Percentiles rank a stretch among this genome's conserved stretches.
Conservation (phyloP, 2,888 invertebrate genomes). For the Dermolepida albohirtum region DNA sequence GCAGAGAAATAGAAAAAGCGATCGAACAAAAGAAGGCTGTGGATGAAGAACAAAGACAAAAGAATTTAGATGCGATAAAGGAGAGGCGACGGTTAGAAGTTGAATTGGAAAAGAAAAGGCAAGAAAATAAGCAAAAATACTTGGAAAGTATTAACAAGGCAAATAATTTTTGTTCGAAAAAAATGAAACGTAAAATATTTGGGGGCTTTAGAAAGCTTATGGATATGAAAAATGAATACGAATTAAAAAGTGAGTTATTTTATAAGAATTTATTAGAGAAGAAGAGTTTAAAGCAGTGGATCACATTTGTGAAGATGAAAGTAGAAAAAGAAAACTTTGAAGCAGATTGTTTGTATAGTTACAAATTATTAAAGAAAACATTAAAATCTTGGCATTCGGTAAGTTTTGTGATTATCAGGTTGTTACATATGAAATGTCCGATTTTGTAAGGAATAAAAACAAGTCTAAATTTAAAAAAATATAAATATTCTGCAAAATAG, state of each 20-base stretch:
- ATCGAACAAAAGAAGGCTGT: conserved; percentile 69
- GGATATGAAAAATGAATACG: conserved; percentile 60
- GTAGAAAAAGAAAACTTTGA: conserved; percentile 66
- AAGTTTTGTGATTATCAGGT: conserved; percentile 45
- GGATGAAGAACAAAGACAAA: conserved; percentile 72
- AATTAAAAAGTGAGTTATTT: conserved; percentile 52
- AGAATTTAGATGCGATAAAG: conserved; percentile 72
- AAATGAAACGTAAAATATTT: conserved; percentile 61
- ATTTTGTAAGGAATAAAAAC: too few species aligned
- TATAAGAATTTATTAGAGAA: conserved; percentile 52
- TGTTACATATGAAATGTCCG: too few species aligned
- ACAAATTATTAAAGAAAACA: conserved; percentile 65
- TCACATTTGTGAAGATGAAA: conserved; percentile 49
- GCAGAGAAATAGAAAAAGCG: conserved; percentile 72
- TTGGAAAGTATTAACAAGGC: conserved; percentile 65
- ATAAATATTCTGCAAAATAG: too few species aligned
- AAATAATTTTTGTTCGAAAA: conserved; percentile 62
- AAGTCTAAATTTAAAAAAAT: too few species aligned
- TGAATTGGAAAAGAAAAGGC: conserved; percentile 70
- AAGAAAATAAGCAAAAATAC: conserved; percentile 66
- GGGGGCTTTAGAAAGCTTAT: conserved; percentile 60
- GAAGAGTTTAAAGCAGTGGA: conserved; percentile 58
- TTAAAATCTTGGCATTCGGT: conserved; percentile 69
- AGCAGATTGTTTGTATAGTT: conserved; percentile 70
- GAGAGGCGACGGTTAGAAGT: conserved; percentile 71